Percentiles rank a stretch among this genome's conserved stretches.
phyloP scores from a whole-genome alignment of 2,888 invertebrate genomes.

The Ommatoiulus sabulosus region DNA sequence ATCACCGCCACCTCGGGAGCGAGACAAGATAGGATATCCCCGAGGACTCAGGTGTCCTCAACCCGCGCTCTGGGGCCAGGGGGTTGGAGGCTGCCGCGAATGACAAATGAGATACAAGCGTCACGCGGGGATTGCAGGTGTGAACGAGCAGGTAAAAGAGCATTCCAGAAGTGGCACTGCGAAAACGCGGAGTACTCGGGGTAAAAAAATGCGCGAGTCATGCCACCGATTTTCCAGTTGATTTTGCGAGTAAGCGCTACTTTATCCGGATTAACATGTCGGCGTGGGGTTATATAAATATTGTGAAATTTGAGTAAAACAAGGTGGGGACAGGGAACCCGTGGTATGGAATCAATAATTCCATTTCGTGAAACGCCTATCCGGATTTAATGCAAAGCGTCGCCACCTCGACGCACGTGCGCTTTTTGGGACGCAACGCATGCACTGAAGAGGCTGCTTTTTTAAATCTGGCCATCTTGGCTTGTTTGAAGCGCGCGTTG shows the following conservation, averaged over 20 bases:
- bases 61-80: background rate
- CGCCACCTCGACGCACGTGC: background rate
- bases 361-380: background rate
- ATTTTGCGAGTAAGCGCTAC: slow-evolving; percentile 1
- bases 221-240: background rate
- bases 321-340: background rate
- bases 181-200: background rate
- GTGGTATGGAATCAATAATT: background rate
- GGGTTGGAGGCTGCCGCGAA: slow-evolving; percentile 1
- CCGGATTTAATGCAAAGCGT: background rate
- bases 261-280: background rate
- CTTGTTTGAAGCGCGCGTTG: too few species aligned
- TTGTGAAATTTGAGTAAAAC: background rate
- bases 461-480: too few species aligned
- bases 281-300: background rate
- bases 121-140: background rate
- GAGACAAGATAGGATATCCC: background rate
- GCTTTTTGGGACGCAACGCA: background rate
- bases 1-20: background rate
- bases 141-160: background rate
- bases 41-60: background rate
- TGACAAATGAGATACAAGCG: background rate
- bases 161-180: background rate
- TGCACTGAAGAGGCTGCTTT: background rate
- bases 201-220: background rate